Evolutionary conservation across 2,888 invertebrate genomes (phyloP).

Genomic region (Saturnia pavonia): DNA sequence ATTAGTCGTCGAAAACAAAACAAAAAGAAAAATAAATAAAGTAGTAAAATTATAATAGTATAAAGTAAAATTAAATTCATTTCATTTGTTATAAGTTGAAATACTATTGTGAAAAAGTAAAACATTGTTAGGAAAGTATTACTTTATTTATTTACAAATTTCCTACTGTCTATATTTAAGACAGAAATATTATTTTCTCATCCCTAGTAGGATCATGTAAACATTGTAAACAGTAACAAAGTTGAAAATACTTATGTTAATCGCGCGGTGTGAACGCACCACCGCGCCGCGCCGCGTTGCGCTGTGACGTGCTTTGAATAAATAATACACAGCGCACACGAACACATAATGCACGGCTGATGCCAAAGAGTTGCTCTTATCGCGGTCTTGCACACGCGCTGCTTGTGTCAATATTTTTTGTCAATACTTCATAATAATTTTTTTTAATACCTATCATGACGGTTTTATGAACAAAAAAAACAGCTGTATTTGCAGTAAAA

Average conservation of each 20-base stretch:
- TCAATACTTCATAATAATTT: not conserved
- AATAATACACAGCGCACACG: slow-evolving; percentile 30
- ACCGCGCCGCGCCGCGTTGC: not conserved
- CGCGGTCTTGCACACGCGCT: slow-evolving; percentile 1
- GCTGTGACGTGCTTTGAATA: slow-evolving; percentile 48
- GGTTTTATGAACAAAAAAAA: not conserved
- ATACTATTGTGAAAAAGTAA: too few relatives aligned
- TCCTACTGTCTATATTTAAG: not conserved
- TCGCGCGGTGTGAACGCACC: slow-evolving; percentile 55
- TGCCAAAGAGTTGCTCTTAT: slow-evolving; percentile 6
- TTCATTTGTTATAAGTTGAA: too few relatives aligned
- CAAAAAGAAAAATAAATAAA: too few relatives aligned
- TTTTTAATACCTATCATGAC: not conserved
- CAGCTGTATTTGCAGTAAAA: not conserved
- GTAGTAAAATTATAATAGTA: too few relatives aligned
- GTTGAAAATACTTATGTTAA: slow-evolving; percentile 38
- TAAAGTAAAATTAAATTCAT: too few relatives aligned
- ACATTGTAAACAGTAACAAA: not conserved
- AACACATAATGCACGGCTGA: slow-evolving; percentile 10
- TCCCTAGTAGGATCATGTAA: slow-evolving; percentile 15
- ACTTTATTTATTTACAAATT: too few relatives aligned
- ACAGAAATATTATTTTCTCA: not conserved
- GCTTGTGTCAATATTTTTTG: slow-evolving; percentile 3
- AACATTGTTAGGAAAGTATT: too few relatives aligned
- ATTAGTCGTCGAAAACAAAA: too few relatives aligned